Base-by-base conservation (phyloP, 1,140 invertebrate species). In the Lepidostoma basale region DNA sequence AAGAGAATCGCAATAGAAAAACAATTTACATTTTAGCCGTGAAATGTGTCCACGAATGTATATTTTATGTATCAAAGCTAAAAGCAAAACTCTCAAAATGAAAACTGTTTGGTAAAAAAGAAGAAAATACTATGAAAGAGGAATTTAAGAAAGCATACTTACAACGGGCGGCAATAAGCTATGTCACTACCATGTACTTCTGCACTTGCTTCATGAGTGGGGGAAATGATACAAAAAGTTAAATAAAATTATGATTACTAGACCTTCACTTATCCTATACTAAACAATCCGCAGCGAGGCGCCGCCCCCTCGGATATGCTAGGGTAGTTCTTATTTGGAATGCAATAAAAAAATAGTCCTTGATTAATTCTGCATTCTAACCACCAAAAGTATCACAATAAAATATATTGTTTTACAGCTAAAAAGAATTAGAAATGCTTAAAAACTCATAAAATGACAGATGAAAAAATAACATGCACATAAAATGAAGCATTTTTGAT, bases 401-500 rank as follows among this genome's bases (percentile, higher is more conserved):
- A 69, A 62, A 68, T 47, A 54, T 67, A 54, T 60, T 62, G 36
- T 40, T 56, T 65, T 73, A 54, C 62, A 69, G 45, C 56, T 69
- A 73, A 62, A 64, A 65, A 54, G 9, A 54, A 45, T 26, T 45
- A 39, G 36, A 56, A 33, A 67, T 65, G 47, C 30, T 47, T n/a
- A 58, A 47, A 45, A 68, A 56, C 63, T 63, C 64, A 69, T 59
- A 68, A 68, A 66, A 39, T 69, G 22, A 67, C 62, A 52, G 67
- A 65, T 69, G 63, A 73, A 69, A 69, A 73, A 62, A 66, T 68
- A 72, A 73, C 67, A 73, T 59, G 36, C 42, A 59, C 42, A 67
- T 71, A 71, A n/a, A 72, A 72, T 66, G 67, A 73, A 73, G 70
- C 70, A 69, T 69, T 69, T 73, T 73, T 73, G 70, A 73, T 73